Percentiles rank a stretch among this genome's conserved stretches.
phyloP scores from a whole-genome alignment of 1,140 invertebrate species.

The Berghia stephanieae region DNA sequence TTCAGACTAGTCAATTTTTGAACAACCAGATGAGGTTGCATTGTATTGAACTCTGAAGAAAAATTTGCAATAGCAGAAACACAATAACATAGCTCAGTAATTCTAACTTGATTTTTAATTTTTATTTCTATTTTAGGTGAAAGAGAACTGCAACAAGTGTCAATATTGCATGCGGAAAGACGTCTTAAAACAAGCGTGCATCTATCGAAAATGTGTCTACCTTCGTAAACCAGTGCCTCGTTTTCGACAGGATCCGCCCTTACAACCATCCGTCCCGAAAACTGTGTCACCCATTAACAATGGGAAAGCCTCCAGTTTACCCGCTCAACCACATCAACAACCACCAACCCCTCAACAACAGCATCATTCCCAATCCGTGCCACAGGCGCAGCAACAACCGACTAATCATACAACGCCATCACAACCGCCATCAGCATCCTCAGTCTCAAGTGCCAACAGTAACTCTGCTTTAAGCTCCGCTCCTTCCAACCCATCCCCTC shows the following conservation, averaged over 20 bases:
- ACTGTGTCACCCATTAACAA: neutral
- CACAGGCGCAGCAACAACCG: neutral
- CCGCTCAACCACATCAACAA: neutral
- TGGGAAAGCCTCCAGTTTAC: neutral
- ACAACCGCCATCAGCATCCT: neutral
- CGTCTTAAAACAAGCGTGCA: conserved; percentile 61
- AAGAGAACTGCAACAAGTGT: conserved; percentile 60
- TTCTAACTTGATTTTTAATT: neutral
- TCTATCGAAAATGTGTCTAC: conserved; percentile 62
- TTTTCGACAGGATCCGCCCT: conserved; percentile 33
- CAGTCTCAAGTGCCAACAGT: neutral
- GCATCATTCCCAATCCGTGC: neutral
- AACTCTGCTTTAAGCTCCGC: neutral
- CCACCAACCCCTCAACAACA: conserved; percentile 10
- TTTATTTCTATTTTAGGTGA: conserved; percentile 34
- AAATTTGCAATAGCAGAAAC: no score
- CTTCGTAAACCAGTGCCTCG: conserved; percentile 56
- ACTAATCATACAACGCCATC: neutral
- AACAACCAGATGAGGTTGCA: no score
- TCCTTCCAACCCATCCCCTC: neutral
- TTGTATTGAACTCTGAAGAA: no score
- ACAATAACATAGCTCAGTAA: no score
- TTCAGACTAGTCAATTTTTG: neutral
- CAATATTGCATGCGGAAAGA: conserved; percentile 57
- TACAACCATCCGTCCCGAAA: neutral